These are phyloP conservation scores for Drosophila rubida DNA, from an alignment of 2,888 invertebrate species.

Conservation along the genomic window DNA sequence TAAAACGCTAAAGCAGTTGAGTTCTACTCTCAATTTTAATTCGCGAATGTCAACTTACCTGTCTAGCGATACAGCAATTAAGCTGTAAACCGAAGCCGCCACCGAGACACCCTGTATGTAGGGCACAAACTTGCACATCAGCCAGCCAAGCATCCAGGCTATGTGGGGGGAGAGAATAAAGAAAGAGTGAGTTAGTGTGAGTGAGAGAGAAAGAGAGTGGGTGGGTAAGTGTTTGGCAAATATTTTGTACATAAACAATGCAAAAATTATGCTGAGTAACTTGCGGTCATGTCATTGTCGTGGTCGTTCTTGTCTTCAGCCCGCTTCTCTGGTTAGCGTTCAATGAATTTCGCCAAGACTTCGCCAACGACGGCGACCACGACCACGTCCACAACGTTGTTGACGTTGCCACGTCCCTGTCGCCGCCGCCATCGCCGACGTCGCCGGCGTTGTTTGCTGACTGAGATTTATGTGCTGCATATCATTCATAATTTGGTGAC, in stretches of 20 bases:
- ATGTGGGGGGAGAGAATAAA: conserved; percentile 78
- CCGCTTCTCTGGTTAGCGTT: conserved; percentile 38
- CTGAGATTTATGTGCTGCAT: conserved; percentile 78
- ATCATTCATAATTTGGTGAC: conserved; percentile 80
- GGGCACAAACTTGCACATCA: conserved; percentile 98
- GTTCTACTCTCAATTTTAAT: neutral
- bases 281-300: conserved; percentile 56
- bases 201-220: neutral
- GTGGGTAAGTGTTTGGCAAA: conserved; percentile 10
- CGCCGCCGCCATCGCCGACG: conserved; percentile 33
- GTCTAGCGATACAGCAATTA: conserved; percentile 97
- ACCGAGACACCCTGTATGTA: conserved; percentile 98
- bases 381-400: conserved; percentile 32
- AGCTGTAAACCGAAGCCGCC: conserved; percentile 97
- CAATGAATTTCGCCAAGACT: conserved; percentile 34
- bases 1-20: conserved; percentile 30
- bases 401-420: conserved; percentile 21
- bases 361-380: neutral
- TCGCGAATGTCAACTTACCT: conserved; percentile 88
- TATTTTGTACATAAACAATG: conserved; percentile 57
- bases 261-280: conserved; percentile 72
- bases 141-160: conserved; percentile 98
- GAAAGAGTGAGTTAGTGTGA: neutral
- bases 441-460: conserved; percentile 66
- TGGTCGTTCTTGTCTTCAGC: conserved; percentile 17